Evolutionary conservation across 2,113 vertebrate species (phyloP).

Genomic region (Antigone vipio): DNA sequence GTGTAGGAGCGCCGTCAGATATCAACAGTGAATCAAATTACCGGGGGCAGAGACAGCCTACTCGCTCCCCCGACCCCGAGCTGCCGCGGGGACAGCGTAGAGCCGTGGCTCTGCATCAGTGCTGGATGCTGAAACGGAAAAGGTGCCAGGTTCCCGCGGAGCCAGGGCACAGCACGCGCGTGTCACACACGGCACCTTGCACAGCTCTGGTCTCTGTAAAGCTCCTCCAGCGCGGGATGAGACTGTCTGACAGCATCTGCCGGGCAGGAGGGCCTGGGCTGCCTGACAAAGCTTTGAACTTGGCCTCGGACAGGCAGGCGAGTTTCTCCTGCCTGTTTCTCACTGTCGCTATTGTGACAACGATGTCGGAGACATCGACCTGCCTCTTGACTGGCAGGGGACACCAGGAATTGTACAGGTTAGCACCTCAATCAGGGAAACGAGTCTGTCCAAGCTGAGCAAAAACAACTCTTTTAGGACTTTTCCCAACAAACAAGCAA

Average conservation of each 20-base stretch:
- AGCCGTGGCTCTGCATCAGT: not conserved
- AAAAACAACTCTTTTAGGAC: not conserved
- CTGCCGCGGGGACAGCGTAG: accelerated
- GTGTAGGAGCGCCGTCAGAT: not conserved
- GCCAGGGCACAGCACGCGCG: accelerated
- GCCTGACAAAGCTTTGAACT: not conserved
- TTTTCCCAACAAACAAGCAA: not conserved
- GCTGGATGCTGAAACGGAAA: accelerated
- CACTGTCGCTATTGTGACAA: not conserved
- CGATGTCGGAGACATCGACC: not conserved
- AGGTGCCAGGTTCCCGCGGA: not conserved
- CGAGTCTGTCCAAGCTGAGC: not conserved
- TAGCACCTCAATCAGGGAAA: not conserved
- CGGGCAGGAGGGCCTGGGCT: not conserved
- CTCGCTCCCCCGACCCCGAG: not conserved
- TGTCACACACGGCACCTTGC: not conserved
- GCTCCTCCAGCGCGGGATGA: not conserved
- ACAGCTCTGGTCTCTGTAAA: not conserved
- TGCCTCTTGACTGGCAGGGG: not conserved
- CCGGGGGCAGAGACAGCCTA: not conserved
- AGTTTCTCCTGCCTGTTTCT: not conserved
- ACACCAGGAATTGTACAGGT: not conserved
- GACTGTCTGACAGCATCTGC: not conserved
- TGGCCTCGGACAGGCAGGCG: accelerated
- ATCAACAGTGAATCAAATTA: not conserved